Evolutionary conservation across 2,113 vertebrate genomes (phyloP).

Genomic region (Panurus biarmicus): DNA sequence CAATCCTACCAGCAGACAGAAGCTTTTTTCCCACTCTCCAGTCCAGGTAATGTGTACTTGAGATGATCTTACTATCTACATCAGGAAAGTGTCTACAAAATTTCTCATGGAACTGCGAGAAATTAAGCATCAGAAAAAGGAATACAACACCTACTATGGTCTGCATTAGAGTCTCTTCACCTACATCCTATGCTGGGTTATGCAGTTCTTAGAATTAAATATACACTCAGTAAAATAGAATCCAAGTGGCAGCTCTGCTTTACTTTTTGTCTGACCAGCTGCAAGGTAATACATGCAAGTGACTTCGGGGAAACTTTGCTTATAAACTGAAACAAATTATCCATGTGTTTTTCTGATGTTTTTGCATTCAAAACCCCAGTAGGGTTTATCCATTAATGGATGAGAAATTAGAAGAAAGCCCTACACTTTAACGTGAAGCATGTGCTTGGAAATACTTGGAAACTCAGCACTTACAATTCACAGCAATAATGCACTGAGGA

Average conservation of each 20-base stretch:
- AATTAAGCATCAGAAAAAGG: conserved; percentile 22
- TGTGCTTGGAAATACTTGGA: conserved; percentile 12
- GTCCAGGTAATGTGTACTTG: conserved; percentile 71
- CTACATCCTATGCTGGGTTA: not conserved
- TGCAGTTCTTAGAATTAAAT: not conserved
- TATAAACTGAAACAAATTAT: not conserved
- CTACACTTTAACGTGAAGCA: not conserved
- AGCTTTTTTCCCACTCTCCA: conserved; percentile 64
- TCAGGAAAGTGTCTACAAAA: conserved; percentile 60
- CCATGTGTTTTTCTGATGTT: not conserved
- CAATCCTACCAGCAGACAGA: conserved; percentile 44
- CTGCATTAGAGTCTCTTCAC: conserved; percentile 52
- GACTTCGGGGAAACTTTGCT: conserved; percentile 22
- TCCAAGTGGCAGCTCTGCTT: not conserved
- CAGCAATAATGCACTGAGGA: conserved; percentile 37
- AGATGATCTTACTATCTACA: conserved; percentile 72
- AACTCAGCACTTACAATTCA: conserved; percentile 24
- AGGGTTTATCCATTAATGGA: conserved; percentile 30
- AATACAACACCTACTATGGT: conserved; percentile 12
- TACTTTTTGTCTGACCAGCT: not conserved
- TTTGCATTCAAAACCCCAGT: conserved; percentile 38
- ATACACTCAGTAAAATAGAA: not conserved
- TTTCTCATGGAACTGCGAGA: conserved; percentile 18
- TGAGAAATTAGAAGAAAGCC: conserved; percentile 21
- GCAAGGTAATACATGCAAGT: not conserved